Evolutionary conservation across 2,797 vertebrate genomes (phyloP).

Genomic region (Cossypha polioptera): DNA sequence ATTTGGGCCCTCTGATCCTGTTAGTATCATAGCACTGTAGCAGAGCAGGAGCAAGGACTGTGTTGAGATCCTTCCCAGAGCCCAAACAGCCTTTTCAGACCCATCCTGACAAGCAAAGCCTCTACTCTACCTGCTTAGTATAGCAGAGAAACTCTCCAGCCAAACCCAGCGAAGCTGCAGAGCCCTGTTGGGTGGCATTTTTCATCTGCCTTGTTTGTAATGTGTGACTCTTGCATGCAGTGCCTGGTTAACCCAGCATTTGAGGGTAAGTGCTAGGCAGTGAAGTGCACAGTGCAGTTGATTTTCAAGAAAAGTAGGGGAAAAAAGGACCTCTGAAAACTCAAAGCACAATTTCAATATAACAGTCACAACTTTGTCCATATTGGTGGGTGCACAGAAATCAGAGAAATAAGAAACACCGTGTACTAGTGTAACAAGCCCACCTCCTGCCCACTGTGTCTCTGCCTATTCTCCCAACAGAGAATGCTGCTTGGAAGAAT

Average conservation of each 20-base stretch:
- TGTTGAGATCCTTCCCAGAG: neutral
- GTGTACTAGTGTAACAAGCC: neutral
- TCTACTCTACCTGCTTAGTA: neutral
- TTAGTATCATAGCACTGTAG: neutral
- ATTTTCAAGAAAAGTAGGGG: neutral
- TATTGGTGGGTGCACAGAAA: neutral
- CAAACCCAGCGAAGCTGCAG: neutral
- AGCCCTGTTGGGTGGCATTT: neutral
- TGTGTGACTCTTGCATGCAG: rapidly evolving
- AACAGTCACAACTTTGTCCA: neutral
- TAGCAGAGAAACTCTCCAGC: neutral
- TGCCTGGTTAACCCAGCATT: neutral
- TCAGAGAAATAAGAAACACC: neutral
- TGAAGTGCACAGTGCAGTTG: neutral
- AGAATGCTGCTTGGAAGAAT: neutral
- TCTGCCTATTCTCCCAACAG: neutral
- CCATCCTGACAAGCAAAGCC: neutral
- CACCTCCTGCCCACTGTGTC: neutral
- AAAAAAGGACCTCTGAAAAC: neutral
- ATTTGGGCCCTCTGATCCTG: neutral
- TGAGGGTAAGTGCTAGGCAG: neutral
- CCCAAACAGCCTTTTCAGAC: neutral
- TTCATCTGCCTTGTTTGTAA: neutral
- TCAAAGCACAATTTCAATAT: neutral
- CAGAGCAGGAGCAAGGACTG: neutral